Base-by-base conservation (phyloP, 2,888 invertebrate species). In the Saturnia japonica region DNA sequence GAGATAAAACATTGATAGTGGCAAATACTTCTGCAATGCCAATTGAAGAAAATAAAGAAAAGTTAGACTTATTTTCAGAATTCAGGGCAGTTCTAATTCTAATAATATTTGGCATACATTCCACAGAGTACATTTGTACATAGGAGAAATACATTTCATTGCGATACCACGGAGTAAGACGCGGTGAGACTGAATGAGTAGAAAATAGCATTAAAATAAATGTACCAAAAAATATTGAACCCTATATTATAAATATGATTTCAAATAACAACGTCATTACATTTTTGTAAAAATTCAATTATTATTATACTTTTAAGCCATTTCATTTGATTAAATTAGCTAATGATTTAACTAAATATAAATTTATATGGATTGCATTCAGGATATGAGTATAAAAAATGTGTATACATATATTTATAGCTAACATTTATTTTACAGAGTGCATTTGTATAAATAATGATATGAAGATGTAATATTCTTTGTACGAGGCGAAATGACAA, bases 401-500 rank as follows among this genome's bases (percentile, higher is more conserved):
- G 34, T 34, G 34, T 34, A 34, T 34, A n/a, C 34, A 34, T 6
- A 34, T 34, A 34, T 34, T 34, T 34, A 34, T 4, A 34, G 6
- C 3, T 34, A 34, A 34, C 34, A 34, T 54, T 9, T 22, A n/a
- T 22, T 54, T 8, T 22, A 54, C 22, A 22, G 3, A 54, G 54
- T 54, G 1, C 70, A 72, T 74, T 74, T 71, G 47, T 68, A 51
- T 66, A 62, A 80, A 78, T 81, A 80, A 80, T 79, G 83, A 75
- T 77, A 85, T 82, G 83, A 76, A 82, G 80, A 85, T 82, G 77
- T 80, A 78, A 81, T 79, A 80, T 74, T 78, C 76, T 64, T 80
- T 80, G 77, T 76, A 74, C 76, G 80, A 79, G 78, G 80, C 81
- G 76, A 82, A 83, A 88, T 87, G 87, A 87, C 84, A 86, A 86